These are phyloP conservation scores for Sebastes fasciatus DNA, from an alignment of 2,113 vertebrate species.

Conservation along the genomic window DNA sequence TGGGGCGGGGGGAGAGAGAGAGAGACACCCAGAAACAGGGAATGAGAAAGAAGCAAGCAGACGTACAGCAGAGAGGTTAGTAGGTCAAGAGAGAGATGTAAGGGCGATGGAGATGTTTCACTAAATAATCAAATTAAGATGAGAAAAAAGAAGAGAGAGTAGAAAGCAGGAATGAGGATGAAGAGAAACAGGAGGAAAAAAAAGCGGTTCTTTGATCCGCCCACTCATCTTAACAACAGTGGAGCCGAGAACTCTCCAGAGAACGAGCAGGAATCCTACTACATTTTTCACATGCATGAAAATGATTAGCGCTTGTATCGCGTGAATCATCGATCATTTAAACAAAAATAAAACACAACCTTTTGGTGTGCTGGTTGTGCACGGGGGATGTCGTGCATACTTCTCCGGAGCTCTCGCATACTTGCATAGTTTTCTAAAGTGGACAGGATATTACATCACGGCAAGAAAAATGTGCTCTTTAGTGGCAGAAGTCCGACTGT, in stretches of 20 bases:
- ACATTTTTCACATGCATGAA: constrained; percentile 28
- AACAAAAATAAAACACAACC: neutral
- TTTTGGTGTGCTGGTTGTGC: neutral
- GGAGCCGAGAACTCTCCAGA: constrained; percentile 7
- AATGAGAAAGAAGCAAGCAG: neutral
- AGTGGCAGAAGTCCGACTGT: constrained; percentile 43
- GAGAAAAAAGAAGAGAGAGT: neutral
- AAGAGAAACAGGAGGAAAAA: constrained; percentile 2
- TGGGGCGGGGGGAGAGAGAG: neutral
- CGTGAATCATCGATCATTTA: constrained; percentile 25
- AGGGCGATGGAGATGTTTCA: neutral
- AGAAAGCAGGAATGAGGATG: neutral
- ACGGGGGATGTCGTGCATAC: constrained; percentile 8
- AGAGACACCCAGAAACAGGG: constrained; percentile 26
- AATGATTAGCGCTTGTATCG: constrained; percentile 8
- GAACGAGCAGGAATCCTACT: constrained; percentile 19
- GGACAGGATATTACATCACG: constrained; percentile 72
- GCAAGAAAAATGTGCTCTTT: constrained; percentile 57
- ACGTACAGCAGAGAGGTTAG: constrained; percentile 25
- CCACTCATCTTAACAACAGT: constrained; percentile 36
- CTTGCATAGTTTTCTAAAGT: constrained; percentile 15
- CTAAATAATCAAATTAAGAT: constrained; percentile 27
- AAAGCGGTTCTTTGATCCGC: constrained; percentile 51
- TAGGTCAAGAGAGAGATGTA: constrained; percentile 5
- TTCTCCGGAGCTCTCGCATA: constrained; percentile 11